phyloP scores from a whole-genome alignment of 2,888 invertebrate genomes.

The Scaptomyza tumidula region DNA sequence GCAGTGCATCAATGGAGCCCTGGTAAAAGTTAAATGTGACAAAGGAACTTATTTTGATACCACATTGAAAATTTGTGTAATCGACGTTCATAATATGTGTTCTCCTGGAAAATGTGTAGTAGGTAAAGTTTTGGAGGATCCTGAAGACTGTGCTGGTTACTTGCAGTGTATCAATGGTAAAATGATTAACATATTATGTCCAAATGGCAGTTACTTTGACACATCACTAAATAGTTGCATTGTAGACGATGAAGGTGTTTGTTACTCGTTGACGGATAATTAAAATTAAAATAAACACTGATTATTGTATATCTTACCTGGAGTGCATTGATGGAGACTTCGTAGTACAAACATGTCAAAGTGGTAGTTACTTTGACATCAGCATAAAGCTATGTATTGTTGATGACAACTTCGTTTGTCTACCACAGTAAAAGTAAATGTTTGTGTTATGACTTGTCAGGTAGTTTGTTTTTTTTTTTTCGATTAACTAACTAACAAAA shows the following conservation, averaged over 20 bases:
- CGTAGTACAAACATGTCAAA: constrained; percentile 16
- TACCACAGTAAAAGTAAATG: background rate
- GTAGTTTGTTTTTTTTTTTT: background rate
- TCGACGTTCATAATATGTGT: constrained; percentile 36
- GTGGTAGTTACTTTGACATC: constrained; percentile 20
- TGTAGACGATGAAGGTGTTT: constrained; percentile 22
- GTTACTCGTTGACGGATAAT: constrained; percentile 2
- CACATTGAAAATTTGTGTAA: constrained; percentile 10
- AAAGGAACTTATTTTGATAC: constrained; percentile 42
- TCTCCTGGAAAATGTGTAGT: constrained; percentile 1
- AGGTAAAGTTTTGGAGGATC: background rate
- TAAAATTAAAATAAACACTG: constrained; percentile 24
- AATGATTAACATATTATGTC: constrained; percentile 16
- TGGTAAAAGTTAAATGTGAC: constrained; percentile 16
- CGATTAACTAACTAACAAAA: background rate
- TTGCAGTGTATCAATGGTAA: constrained; percentile 37
- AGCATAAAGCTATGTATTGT: constrained; percentile 9
- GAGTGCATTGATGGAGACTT: constrained; percentile 43
- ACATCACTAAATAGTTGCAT: constrained; percentile 15
- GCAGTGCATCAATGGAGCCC: constrained; percentile 4
- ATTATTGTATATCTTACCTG: constrained; percentile 20
- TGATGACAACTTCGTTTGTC: constrained; percentile 15
- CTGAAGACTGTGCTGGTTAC: constrained; percentile 2
- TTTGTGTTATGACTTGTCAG: background rate
- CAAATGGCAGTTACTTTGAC: constrained; percentile 38